Conservation (phyloP, 1,140 invertebrate genomes). For the Argopecten irradians region DNA sequence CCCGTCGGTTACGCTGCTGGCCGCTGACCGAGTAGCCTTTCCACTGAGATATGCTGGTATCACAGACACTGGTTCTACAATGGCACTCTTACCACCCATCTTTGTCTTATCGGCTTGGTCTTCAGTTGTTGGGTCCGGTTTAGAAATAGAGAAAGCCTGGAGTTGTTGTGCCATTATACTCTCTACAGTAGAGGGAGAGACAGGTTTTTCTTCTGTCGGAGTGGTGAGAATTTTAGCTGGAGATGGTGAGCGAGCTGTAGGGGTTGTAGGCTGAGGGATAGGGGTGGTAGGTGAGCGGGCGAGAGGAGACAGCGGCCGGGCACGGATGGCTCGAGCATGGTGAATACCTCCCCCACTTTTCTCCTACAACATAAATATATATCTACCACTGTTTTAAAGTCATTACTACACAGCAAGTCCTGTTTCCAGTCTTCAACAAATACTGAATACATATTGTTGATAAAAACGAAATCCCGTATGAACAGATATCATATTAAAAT, state of each 20-base stretch:
- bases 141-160: conserved; percentile 68
- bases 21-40: background rate
- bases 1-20: conserved; percentile 54
- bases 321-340: background rate
- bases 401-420: too few relatives aligned
- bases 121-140: background rate
- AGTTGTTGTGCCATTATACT: conserved; percentile 77
- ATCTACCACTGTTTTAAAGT: too few relatives aligned
- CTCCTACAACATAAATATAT: background rate
- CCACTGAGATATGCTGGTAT: background rate
- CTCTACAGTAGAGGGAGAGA: conserved; percentile 64
- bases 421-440: too few relatives aligned
- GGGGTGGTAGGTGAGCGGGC: background rate
- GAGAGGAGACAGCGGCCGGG: background rate
- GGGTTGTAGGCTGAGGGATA: background rate
- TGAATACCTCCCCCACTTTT: background rate
- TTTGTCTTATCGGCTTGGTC: background rate
- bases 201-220: conserved; percentile 16
- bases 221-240: conserved; percentile 47
- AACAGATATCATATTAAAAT: too few relatives aligned
- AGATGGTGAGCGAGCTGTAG: background rate
- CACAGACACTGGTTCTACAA: background rate
- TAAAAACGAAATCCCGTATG: too few relatives aligned
- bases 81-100: background rate
- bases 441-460: too few relatives aligned